Evolutionary conservation across 2,888 invertebrate genomes (phyloP).

Genomic region (Drosophila robusta): DNA sequence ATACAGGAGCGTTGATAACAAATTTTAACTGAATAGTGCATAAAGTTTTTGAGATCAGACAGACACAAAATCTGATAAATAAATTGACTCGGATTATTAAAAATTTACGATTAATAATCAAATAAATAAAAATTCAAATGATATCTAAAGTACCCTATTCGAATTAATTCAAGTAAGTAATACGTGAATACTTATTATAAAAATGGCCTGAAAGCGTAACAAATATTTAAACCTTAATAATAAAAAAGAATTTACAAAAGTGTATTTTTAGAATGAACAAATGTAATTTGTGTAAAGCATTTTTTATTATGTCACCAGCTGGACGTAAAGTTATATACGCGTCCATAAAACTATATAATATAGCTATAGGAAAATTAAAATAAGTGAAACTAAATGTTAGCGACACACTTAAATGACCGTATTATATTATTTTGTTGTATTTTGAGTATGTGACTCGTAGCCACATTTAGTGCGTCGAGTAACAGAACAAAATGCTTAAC

Average conservation of each 20-base stretch:
- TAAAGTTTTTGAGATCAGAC: too few relatives aligned
- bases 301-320: constrained; percentile 7
- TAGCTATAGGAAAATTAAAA: neutral
- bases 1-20: too few relatives aligned
- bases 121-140: neutral
- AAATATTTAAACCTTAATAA: neutral
- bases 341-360: neutral
- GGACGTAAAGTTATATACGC: neutral
- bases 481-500: constrained; percentile 22
- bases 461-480: constrained; percentile 15
- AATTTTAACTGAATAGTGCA: too few relatives aligned
- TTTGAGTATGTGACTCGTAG: constrained; percentile 27
- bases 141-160: too few relatives aligned
- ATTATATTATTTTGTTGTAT: neutral
- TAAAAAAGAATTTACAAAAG: neutral
- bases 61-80: too few relatives aligned
- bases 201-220: neutral
- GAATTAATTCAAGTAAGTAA: too few relatives aligned
- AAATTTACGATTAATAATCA: too few relatives aligned
- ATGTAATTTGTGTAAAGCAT: neutral
- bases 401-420: neutral
- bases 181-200: too few relatives aligned
- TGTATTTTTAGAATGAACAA: neutral
- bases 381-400: constrained; percentile 1
- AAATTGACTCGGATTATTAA: too few relatives aligned